A percentile compares a stretch with the other conserved stretches of the same genome.
Conservation (phyloP, 2,888 invertebrate species). For the Clunio marinus region DNA sequence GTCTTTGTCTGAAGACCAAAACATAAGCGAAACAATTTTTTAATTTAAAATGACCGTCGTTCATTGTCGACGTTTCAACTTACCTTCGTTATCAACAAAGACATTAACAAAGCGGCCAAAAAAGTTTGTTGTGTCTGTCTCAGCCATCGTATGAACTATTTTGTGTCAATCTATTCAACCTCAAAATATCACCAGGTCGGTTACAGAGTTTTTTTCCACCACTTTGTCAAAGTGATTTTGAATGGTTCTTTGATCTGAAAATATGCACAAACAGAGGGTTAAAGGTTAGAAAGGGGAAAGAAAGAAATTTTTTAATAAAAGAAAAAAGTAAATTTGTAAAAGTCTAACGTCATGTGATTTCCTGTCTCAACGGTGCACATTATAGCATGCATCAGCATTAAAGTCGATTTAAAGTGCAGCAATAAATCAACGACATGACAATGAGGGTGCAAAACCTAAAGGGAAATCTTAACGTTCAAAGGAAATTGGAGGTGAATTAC, state of each 20-base stretch:
- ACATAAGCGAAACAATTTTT: background rate
- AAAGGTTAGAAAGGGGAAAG: background rate
- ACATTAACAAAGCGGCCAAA: conserved; percentile 50
- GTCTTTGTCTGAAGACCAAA: too few species aligned
- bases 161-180: background rate
- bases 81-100: conserved; percentile 51
- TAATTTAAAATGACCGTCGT: conserved; percentile 47
- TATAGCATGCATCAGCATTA: conserved; percentile 19
- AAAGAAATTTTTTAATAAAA: conserved; percentile 24
- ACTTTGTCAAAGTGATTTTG: too few species aligned
- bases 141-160: background rate
- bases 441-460: background rate
- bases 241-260: background rate
- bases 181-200: background rate
- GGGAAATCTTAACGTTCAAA: background rate
- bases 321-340: conserved; percentile 3
- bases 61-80: conserved; percentile 40
- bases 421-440: conserved; percentile 29
- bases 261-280: background rate
- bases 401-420: conserved; percentile 22
- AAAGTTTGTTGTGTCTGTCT: background rate
- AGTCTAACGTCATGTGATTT: conserved; percentile 24
- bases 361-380: background rate
- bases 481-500: background rate
- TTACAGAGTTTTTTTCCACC: too few species aligned